These are phyloP conservation scores for Gobiocypris rarus DNA, from an alignment of 2,113 vertebrate species.

Conservation along the genomic window DNA sequence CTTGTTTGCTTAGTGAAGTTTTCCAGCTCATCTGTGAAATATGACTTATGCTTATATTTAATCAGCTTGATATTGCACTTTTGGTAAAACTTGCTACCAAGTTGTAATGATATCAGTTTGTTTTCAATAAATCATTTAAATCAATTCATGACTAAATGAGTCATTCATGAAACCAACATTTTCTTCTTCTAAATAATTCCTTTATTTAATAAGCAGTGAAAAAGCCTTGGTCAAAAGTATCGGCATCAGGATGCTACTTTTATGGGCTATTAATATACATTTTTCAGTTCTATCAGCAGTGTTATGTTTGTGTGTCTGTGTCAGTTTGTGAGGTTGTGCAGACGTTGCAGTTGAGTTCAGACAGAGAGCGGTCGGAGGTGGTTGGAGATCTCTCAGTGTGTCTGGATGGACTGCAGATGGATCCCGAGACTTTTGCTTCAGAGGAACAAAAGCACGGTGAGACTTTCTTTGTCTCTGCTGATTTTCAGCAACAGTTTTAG, in stretches of 20 bases:
- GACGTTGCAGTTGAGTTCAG: slow-evolving; percentile 85
- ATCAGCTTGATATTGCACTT: not conserved
- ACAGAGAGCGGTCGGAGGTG: slow-evolving; percentile 85
- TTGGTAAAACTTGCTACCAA: not conserved
- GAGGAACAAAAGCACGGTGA: slow-evolving; percentile 79
- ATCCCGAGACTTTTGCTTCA: slow-evolving; percentile 81
- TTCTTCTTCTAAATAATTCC: too few relatives aligned
- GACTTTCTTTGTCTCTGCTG: slow-evolving; percentile 50
- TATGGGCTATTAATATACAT: not conserved
- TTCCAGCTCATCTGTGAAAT: not conserved
- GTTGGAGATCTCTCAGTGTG: slow-evolving; percentile 94
- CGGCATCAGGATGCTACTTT: not conserved
- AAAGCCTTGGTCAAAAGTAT: not conserved
- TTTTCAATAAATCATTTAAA: not conserved
- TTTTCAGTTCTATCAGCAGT: not conserved
- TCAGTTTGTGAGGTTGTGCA: slow-evolving; percentile 92
- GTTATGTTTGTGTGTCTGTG: not conserved
- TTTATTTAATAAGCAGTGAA: not conserved
- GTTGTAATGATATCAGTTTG: not conserved
- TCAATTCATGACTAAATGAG: not conserved
- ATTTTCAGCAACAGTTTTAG: not conserved
- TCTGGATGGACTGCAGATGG: slow-evolving; percentile 92
- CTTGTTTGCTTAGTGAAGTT: not conserved
- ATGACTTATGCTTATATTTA: not conserved
- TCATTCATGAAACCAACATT: too few relatives aligned